These are phyloP conservation scores for Etheostoma nigrum DNA, from an alignment of 2,797 vertebrate species.

Conservation along the genomic window DNA sequence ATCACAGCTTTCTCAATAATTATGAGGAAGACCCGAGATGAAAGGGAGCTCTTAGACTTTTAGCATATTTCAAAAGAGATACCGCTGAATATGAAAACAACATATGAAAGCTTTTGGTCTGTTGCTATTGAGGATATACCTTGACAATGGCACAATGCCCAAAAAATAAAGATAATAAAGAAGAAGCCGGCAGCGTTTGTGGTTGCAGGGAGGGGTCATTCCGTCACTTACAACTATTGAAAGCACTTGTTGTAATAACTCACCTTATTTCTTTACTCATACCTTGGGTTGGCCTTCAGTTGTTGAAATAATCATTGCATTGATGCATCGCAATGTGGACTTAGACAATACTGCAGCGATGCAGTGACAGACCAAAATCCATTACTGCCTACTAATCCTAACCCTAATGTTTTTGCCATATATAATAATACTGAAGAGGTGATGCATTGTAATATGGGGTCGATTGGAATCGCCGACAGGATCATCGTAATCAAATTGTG, in stretches of 20 bases:
- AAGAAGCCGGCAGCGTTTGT: constrained; percentile 24
- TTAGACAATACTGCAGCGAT: too few relatives aligned
- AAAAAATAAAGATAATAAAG: constrained; percentile 38
- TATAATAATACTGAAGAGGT: too few relatives aligned
- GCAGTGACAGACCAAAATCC: too few relatives aligned
- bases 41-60: constrained; percentile 73
- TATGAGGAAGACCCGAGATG: constrained; percentile 69
- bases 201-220: constrained; percentile 35
- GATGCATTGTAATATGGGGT: too few relatives aligned
- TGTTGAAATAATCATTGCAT: too few relatives aligned
- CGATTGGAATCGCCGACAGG: too few relatives aligned
- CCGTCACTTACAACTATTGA: constrained; percentile 34
- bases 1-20: constrained; percentile 77
- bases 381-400: too few relatives aligned
- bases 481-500: too few relatives aligned
- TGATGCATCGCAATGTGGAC: too few relatives aligned
- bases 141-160: constrained; percentile 46
- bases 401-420: too few relatives aligned
- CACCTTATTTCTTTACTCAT: constrained; percentile 7
- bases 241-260: constrained; percentile 33
- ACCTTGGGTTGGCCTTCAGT: too few relatives aligned
- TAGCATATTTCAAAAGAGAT: constrained; percentile 64
- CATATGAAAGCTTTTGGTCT: constrained; percentile 48
- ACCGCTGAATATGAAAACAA: constrained; percentile 69
- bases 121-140: constrained; percentile 47